These are phyloP conservation scores for Sylvilagus bachmani DNA, from an alignment of 2,113 vertebrate genomes.

Conservation along the genomic window DNA sequence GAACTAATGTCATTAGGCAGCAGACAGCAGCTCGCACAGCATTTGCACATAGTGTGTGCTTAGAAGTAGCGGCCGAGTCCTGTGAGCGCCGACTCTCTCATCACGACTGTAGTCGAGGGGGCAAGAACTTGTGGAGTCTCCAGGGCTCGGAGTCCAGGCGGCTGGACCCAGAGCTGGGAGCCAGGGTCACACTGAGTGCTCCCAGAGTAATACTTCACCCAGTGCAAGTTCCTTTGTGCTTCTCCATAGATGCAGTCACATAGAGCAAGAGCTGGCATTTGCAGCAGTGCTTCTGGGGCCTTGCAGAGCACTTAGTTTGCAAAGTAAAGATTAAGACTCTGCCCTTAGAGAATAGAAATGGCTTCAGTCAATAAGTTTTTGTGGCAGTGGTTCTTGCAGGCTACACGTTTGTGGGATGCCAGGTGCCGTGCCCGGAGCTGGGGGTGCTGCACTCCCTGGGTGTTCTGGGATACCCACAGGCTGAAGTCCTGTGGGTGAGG, in stretches of 20 bases:
- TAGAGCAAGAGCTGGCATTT: neutral
- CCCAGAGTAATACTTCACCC: neutral
- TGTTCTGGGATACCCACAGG: neutral
- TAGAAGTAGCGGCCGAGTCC: neutral
- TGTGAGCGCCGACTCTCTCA: neutral
- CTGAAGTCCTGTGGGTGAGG: too few species aligned
- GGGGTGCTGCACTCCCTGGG: neutral
- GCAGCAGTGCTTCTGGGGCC: neutral
- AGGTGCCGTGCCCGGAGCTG: neutral
- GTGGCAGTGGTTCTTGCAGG: neutral
- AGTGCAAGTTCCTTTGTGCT: neutral
- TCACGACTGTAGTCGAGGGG: neutral
- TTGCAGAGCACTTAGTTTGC: neutral
- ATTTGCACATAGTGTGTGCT: neutral
- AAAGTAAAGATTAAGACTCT: neutral
- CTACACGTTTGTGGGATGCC: neutral
- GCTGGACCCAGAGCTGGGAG: neutral
- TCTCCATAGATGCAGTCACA: neutral
- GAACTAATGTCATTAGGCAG: slow-evolving; percentile 44
- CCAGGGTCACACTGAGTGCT: accelerated
- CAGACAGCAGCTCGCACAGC: neutral
- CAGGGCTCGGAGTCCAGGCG: neutral
- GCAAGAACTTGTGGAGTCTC: neutral
- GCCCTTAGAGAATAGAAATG: neutral
- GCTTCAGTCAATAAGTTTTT: neutral